Conservation (phyloP, 2,113 vertebrate genomes). For the Rhinichthys klamathensis region DNA sequence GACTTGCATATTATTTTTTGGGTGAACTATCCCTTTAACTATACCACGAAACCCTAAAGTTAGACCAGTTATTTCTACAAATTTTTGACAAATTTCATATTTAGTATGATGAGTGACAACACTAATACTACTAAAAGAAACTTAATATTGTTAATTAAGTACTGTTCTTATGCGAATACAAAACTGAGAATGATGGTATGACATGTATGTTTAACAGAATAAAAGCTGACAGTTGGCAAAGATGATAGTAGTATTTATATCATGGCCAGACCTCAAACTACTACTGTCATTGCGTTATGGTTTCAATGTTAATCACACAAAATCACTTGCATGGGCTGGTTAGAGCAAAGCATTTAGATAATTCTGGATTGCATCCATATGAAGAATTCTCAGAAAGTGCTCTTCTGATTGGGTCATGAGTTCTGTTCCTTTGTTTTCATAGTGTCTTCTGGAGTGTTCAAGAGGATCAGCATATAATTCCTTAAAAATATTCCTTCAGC, state of each 20-base stretch:
- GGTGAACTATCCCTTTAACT: too few relatives aligned
- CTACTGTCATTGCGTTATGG: neutral
- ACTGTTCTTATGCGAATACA: neutral
- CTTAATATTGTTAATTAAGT: neutral
- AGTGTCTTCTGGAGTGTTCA: slow-evolving; percentile 60
- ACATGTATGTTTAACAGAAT: slow-evolving; percentile 7
- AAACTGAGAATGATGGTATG: neutral
- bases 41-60: too few relatives aligned
- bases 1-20: too few relatives aligned
- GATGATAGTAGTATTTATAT: slow-evolving; percentile 12
- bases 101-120: neutral
- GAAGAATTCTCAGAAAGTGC: slow-evolving; percentile 50
- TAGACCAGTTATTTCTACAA: neutral
- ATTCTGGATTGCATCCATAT: neutral
- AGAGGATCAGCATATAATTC: slow-evolving; percentile 61
- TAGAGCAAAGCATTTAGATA: slow-evolving; percentile 57
- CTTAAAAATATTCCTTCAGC: slow-evolving; percentile 51
- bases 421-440: slow-evolving; percentile 66
- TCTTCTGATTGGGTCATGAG: slow-evolving; percentile 42
- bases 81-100: neutral
- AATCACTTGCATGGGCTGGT: neutral
- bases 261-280: slow-evolving; percentile 15
- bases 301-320: slow-evolving; percentile 9
- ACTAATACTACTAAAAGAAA: neutral
- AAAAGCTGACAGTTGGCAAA: slow-evolving; percentile 13